Evolutionary conservation across 2,797 vertebrate genomes (phyloP), one percentile per base, ranked within the genome.

Genomic region (Tangara arthus): DNA sequence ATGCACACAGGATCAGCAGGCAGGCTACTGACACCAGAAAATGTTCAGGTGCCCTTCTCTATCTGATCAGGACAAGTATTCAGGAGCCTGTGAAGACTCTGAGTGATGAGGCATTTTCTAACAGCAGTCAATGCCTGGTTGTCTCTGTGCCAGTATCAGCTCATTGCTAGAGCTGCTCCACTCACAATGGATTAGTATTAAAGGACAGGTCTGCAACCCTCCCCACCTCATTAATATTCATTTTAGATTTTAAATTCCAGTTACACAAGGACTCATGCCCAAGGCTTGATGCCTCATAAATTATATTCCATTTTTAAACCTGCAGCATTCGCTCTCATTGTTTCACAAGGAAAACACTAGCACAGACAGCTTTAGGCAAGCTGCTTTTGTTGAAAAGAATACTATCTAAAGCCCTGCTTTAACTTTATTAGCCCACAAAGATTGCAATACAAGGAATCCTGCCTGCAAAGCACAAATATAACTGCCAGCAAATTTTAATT

Each of bases 171-270:
- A 91, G 93, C 73, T 81, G 82, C 90, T 92, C 79, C 76, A 15
- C 92, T 93, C 92, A 88, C 71, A 83, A 78, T 44, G 94, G 96
- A 97, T 97, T 97, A 97, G 90, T 87, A 82, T 17, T 87, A 96
- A 97, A 98, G 96, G 96, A 95, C 94, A 93, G 69, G 68, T 88
- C 82, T 57, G 64, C 75, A 64, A 87, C 64, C 77, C 61, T 89
- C 68, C 82, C 94, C 69, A 72, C 37, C 80, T 95, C 86, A 93
- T 93, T 90, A 94, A 92, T 94, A 96, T 95, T 95, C 26, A 96
- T 97, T 93, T 93, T 37, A 55, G 46, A 84, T 79, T 88, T 87
- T 46, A 79, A 88, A 91, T 90, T 3, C 35, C 44, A 49, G 63
- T 80, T 82, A 82, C 88, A 85, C 44, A 89, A 73, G 66, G 65